These are phyloP conservation scores for Eristalis intricaria DNA, from an alignment of 2,888 invertebrate genomes.

Conservation along the genomic window DNA sequence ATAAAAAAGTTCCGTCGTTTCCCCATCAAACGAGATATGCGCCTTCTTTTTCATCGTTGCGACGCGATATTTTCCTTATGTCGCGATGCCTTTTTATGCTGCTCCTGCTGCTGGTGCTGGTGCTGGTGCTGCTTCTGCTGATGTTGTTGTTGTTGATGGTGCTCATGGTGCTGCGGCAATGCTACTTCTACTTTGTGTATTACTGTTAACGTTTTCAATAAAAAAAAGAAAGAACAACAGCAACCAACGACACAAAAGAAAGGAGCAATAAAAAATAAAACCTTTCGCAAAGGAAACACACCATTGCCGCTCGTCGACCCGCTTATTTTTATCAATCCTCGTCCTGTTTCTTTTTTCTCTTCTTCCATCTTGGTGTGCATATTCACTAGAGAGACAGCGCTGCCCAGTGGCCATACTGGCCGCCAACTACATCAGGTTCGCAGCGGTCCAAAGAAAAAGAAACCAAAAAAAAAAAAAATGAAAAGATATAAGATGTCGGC, in stretches of 20 bases:
- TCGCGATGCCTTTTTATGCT: conserved; percentile 52
- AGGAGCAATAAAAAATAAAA: conserved; percentile 8
- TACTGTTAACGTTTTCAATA: conserved; percentile 54
- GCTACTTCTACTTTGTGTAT: conserved; percentile 45
- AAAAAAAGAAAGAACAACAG: conserved; percentile 18
- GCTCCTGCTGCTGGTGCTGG: not conserved
- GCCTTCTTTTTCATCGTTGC: conserved; percentile 70
- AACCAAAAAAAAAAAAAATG: no score
- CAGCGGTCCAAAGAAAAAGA: conserved; percentile 71
- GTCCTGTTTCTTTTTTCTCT: conserved; percentile 15
- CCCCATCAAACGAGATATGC: conserved; percentile 64
- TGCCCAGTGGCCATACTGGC: conserved; percentile 56
- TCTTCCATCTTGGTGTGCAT: conserved; percentile 1
- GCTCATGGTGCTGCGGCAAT: not conserved
- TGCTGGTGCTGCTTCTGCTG: not conserved
- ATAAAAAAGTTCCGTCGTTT: conserved; percentile 66
- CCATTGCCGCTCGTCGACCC: conserved; percentile 9
- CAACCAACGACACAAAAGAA: conserved; percentile 24
- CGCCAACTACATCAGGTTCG: conserved; percentile 72
- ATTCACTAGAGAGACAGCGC: not conserved
- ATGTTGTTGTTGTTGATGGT: not conserved
- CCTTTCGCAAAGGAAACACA: conserved; percentile 38
- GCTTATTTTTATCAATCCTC: conserved; percentile 52
- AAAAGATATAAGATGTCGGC: conserved; percentile 74
- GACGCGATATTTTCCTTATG: conserved; percentile 57